Percentiles rank a stretch among this genome's conserved stretches.
These are phyloP conservation scores for Petrocephalus microphthalmus DNA, from an alignment of 2,113 vertebrate genomes.

Conservation along the genomic window DNA sequence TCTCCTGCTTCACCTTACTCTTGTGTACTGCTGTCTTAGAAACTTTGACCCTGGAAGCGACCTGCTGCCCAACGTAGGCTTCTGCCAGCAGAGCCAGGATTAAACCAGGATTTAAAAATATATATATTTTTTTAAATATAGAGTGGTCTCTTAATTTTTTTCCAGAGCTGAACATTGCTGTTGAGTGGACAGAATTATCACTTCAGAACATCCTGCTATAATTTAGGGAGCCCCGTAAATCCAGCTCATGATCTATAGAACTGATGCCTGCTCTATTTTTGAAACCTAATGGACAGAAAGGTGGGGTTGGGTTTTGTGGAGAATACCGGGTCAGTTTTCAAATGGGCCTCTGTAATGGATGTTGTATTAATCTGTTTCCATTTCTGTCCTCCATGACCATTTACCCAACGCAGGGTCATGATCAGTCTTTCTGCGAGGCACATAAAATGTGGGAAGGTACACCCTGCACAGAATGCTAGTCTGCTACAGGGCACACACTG, in stretches of 20 bases:
- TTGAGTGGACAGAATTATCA: not conserved
- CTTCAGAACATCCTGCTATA: not conserved
- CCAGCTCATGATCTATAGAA: conserved; percentile 4
- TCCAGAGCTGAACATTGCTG: not conserved
- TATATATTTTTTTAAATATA: too few species aligned
- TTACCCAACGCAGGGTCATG: not conserved
- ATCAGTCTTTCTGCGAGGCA: not conserved
- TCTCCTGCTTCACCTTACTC: too few species aligned
- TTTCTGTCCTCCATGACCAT: not conserved
- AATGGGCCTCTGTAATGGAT: not conserved
- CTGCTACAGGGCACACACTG: not conserved
- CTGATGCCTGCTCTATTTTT: not conserved
- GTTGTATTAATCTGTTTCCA: not conserved
- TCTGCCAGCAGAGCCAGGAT: too few species aligned
- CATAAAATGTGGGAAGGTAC: not conserved
- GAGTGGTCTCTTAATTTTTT: too few species aligned
- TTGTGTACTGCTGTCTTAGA: too few species aligned
- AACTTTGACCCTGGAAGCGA: too few species aligned
- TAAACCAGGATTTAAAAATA: too few species aligned
- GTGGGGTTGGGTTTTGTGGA: conserved; percentile 1
- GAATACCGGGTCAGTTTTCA: not conserved
- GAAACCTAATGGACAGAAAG: conserved; percentile 1
- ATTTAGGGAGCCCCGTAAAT: not conserved
- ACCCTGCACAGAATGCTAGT: not conserved
- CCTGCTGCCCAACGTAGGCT: too few species aligned